Evolutionary conservation across 2,888 invertebrate genomes (phyloP), one percentile per base, ranked within the genome.

Genomic region (Tanaodytes sp.): DNA sequence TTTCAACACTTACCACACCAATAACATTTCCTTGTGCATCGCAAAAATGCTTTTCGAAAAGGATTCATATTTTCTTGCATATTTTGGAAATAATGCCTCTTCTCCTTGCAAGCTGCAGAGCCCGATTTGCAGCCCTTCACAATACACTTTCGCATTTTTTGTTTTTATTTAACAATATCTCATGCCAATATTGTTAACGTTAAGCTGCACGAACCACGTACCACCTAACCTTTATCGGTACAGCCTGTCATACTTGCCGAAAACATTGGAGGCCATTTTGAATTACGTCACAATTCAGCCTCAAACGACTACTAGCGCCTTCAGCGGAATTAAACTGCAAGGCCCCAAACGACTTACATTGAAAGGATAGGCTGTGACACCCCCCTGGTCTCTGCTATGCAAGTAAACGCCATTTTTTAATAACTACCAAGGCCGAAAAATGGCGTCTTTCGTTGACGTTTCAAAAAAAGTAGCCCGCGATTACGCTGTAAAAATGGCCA

Each of bases 271-370:
- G 5, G 27, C 27, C 27, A 27, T 27, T 27, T 27, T 27, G 4
- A 27, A 27, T 27, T 4, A 27, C 27, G 27, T 27, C 27, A 27
- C 27, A n/a, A n/a, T n/a, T n/a, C n/a, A n/a, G n/a, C n/a, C n/a
- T n/a, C n/a, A n/a, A n/a, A n/a, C n/a, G n/a, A 27, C 27, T 27
- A 27, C 5, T 27, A 9, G 27, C 27, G 27, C 27, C 27, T 4
- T 6, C 27, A 27, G 27, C 5, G 19, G 31, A 5, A 3, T 19
- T 5, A 52, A n/a, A 15, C 69, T 74, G 4, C 67, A 80, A 9
- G 78, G 9, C 5, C 27, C 27, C 27, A 9, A 27, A 9, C 27
- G 27, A 6, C 9, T 9, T 27, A 9, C 27, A 27, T 27, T 4
- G 27, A 27, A 27, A 6, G 27, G 27, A 27, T 27, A 27, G 27